These are phyloP conservation scores for Cirrhinus mrigala DNA, from an alignment of 2,797 vertebrate species.

Conservation along the genomic window DNA sequence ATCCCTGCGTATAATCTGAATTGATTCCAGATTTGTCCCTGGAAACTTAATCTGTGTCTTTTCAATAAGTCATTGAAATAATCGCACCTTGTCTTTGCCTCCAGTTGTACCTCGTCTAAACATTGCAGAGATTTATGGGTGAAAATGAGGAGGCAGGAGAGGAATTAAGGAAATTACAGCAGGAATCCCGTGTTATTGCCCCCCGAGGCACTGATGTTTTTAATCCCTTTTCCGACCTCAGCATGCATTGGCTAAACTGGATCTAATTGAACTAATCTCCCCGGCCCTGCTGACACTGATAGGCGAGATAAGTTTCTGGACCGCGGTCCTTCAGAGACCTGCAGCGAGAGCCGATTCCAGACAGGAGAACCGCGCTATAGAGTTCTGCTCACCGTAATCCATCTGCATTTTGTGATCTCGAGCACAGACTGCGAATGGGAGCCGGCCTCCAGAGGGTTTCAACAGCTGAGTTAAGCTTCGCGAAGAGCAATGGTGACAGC, in stretches of 20 bases:
- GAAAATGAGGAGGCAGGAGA: slow-evolving; percentile 28
- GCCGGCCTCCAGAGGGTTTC: slow-evolving; percentile 40
- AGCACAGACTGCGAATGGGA: slow-evolving; percentile 40
- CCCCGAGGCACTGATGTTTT: slow-evolving; percentile 37
- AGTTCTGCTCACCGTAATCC: slow-evolving; percentile 21
- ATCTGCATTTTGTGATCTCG: slow-evolving; percentile 37
- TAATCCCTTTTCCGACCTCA: slow-evolving; percentile 54
- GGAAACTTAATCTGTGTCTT: not conserved
- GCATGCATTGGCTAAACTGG: slow-evolving; percentile 65
- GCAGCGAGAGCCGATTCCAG: not conserved
- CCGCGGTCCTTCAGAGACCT: slow-evolving; percentile 57
- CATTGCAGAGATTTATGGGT: slow-evolving; percentile 24
- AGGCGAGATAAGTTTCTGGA: slow-evolving; percentile 67
- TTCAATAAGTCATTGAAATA: not conserved
- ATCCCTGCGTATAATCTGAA: not conserved
- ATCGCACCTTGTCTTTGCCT: slow-evolving; percentile 13
- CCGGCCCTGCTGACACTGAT: slow-evolving; percentile 66
- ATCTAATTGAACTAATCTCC: slow-evolving; percentile 76
- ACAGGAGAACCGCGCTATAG: not conserved
- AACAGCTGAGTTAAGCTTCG: slow-evolving; percentile 56
- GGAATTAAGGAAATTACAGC: slow-evolving; percentile 43
- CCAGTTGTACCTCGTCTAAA: slow-evolving; percentile 9
- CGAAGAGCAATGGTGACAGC: slow-evolving; percentile 51
- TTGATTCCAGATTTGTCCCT: not conserved
- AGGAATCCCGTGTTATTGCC: slow-evolving; percentile 41